Conservation (phyloP, 2,113 vertebrate genomes). For the Arizona elegans region DNA sequence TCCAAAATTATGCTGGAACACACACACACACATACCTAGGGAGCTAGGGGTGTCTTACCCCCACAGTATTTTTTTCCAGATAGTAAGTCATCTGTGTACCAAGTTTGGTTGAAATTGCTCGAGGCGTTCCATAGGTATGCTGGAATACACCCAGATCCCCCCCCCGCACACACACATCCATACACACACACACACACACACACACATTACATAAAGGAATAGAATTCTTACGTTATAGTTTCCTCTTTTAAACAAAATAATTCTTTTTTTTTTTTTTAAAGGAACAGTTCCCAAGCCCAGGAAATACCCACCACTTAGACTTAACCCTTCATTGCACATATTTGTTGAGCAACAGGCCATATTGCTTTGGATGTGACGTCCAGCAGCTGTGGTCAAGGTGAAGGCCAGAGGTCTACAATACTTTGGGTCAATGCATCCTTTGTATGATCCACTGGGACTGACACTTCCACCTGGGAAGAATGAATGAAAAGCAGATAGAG, state of each 20-base stretch:
- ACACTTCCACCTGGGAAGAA: not conserved
- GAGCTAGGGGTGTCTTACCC: too few species aligned
- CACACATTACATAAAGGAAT: not conserved
- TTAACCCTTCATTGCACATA: not conserved
- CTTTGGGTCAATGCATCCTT: not conserved
- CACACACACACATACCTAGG: too few species aligned
- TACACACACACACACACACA: too few species aligned
- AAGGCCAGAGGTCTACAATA: not conserved
- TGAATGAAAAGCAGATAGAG: not conserved
- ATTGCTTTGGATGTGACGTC: not conserved
- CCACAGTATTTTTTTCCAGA: too few species aligned
- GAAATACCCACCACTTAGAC: not conserved
- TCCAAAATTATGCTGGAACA: too few species aligned
- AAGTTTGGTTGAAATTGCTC: too few species aligned
- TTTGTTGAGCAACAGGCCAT: not conserved
- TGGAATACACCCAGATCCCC: too few species aligned
- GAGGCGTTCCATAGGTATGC: too few species aligned
- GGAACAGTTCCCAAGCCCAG: not conserved
- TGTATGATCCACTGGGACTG: not conserved
- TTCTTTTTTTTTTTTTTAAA: not conserved
- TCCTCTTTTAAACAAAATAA: not conserved
- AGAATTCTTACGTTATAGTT: not conserved
- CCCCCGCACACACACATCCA: too few species aligned
- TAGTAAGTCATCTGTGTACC: too few species aligned
- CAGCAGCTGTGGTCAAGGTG: not conserved